Evolutionary conservation across 2,888 invertebrate species (phyloP).

Genomic region (Pomacea canaliculata): DNA sequence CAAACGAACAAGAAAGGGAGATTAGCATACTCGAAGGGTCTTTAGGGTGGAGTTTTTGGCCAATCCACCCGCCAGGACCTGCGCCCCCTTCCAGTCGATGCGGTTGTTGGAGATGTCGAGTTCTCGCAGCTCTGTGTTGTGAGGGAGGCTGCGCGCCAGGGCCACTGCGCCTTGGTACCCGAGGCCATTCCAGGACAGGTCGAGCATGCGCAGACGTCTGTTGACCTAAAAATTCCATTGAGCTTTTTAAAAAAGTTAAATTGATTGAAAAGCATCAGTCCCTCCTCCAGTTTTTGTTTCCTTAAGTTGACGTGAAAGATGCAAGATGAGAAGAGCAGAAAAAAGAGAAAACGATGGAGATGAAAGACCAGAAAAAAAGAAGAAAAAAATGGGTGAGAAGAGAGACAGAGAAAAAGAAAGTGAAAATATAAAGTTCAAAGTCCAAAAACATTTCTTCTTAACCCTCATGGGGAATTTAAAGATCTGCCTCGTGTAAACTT

Average conservation of each 20-base stretch:
- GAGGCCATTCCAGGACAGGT: slow-evolving; percentile 23
- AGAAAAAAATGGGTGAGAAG: too few relatives aligned
- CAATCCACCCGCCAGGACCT: slow-evolving; percentile 6
- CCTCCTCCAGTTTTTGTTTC: too few relatives aligned
- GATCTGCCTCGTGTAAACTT: too few relatives aligned
- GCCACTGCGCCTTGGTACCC: slow-evolving; percentile 23
- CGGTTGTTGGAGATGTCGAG: slow-evolving; percentile 17
- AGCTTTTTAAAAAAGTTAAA: not conserved
- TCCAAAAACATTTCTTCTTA: too few relatives aligned
- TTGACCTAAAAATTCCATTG: slow-evolving; percentile 7
- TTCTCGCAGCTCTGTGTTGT: slow-evolving; percentile 10
- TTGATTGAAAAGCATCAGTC: not conserved
- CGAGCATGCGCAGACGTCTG: slow-evolving; percentile 12
- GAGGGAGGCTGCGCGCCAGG: slow-evolving; percentile 2
- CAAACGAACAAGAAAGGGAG: too few relatives aligned
- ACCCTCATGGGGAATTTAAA: too few relatives aligned
- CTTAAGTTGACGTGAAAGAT: too few relatives aligned
- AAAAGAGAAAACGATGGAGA: too few relatives aligned
- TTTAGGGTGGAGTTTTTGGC: slow-evolving; percentile 7
- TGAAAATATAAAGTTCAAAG: too few relatives aligned
- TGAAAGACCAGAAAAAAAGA: too few relatives aligned
- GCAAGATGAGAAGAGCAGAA: too few relatives aligned
- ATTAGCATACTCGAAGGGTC: not conserved
- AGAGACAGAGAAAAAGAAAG: too few relatives aligned
- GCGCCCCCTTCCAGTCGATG: slow-evolving; percentile 19